These are phyloP conservation scores for Pammene fasciana DNA, from an alignment of 2,888 invertebrate species.

Conservation along the genomic window DNA sequence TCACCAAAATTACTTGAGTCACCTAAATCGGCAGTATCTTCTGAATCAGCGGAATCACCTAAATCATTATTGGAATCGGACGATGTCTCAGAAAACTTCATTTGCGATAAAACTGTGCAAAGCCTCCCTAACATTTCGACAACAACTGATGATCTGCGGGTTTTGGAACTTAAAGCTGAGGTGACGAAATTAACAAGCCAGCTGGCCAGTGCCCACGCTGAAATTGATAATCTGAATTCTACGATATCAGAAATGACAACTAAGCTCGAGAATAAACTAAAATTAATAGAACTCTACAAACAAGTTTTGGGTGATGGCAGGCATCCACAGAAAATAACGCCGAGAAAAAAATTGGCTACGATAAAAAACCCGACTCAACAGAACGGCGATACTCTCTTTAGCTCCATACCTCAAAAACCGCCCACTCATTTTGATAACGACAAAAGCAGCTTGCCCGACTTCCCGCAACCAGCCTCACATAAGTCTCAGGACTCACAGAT, in stretches of 20 bases:
- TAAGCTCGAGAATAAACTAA: neutral
- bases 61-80: neutral
- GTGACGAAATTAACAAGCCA: neutral
- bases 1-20: neutral
- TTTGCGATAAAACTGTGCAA: neutral
- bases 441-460: neutral
- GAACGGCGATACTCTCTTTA: neutral
- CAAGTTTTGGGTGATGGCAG: neutral
- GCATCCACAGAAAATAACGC: neutral
- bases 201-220: neutral
- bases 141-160: neutral
- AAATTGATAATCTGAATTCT: neutral
- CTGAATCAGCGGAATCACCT: neutral
- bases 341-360: neutral
- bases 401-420: neutral
- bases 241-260: neutral
- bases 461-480: neutral
- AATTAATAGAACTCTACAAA: neutral
- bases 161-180: neutral
- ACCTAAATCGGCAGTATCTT: neutral
- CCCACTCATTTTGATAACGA: neutral
- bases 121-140: neutral
- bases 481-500: too few relatives aligned
- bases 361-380: neutral
- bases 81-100: neutral